Evolutionary conservation across 2,888 invertebrate genomes (phyloP).

Genomic region (Homarus gammarus): DNA sequence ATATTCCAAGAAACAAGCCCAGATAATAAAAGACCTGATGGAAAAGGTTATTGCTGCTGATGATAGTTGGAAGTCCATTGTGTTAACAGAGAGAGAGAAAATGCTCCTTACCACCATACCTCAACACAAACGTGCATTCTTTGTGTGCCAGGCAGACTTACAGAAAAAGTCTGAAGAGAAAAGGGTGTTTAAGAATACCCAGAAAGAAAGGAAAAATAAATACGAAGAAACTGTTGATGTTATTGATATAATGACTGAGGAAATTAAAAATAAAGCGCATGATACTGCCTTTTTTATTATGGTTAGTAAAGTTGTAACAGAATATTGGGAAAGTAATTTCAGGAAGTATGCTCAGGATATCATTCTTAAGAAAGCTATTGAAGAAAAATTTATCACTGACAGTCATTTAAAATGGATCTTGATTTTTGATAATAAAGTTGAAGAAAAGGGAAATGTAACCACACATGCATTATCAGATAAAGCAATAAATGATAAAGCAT

Average conservation of each 20-base stretch:
- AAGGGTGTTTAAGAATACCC: background rate
- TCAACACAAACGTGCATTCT: background rate
- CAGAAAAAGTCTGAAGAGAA: conserved; percentile 35
- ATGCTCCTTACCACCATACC: conserved; percentile 26
- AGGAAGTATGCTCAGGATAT: conserved; percentile 26
- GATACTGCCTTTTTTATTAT: conserved; percentile 31
- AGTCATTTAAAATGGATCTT: conserved; percentile 34
- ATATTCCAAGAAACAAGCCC: conserved; percentile 42
- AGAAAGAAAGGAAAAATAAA: background rate
- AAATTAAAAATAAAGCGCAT: conserved; percentile 19
- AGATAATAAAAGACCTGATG: conserved; percentile 29
- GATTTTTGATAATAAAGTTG: background rate
- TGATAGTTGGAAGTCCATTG: conserved; percentile 25
- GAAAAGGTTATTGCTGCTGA: conserved; percentile 34
- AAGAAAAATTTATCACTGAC: conserved; percentile 22
- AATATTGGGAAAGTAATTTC: conserved; percentile 39
- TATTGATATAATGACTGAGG: background rate
- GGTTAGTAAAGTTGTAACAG: conserved; percentile 23
- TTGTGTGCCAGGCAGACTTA: conserved; percentile 25
- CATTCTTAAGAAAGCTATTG: conserved; percentile 34
- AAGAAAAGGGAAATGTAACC: background rate
- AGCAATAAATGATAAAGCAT: conserved; percentile 9
- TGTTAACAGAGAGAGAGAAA: conserved; percentile 26
- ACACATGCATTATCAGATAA: background rate
- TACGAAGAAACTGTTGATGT: background rate